Evolutionary conservation across 30 jellyfish, hydroid and myxozoan species (phyloP).

Genomic region (Pelagia noctiluca): DNA sequence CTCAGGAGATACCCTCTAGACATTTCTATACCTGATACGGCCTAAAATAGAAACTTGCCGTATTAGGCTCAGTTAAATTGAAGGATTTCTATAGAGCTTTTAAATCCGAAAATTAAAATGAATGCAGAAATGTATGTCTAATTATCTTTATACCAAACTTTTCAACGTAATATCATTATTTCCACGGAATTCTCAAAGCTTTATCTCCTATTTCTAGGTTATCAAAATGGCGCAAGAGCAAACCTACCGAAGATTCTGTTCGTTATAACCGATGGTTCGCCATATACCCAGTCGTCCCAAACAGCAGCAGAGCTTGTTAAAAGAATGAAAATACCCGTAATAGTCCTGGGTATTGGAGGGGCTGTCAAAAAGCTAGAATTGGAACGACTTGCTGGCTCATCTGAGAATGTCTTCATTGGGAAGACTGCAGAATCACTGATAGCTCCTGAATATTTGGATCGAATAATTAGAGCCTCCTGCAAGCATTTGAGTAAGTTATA

Average conservation of each 20-base stretch:
- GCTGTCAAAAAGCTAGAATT: conserved; percentile 41
- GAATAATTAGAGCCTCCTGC: neutral
- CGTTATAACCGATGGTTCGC: conserved; percentile 66
- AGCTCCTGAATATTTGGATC: neutral
- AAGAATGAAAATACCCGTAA: conserved; percentile 15
- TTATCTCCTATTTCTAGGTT: neutral
- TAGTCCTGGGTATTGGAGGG: conserved; percentile 63
- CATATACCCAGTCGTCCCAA: conserved; percentile 9
- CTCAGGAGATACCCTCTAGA: too few species aligned
- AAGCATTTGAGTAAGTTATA: too few species aligned
- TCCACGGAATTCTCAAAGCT: too few species aligned
- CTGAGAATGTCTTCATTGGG: conserved; percentile 22
- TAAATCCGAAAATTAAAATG: too few species aligned
- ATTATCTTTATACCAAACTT: too few species aligned
- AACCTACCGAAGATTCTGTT: conserved; percentile 39
- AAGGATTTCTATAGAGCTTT: too few species aligned
- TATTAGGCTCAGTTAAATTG: too few species aligned
- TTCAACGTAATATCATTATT: too few species aligned
- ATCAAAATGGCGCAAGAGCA: conserved; percentile 23
- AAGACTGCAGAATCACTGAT: conserved; percentile 4
- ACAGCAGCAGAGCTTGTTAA: conserved; percentile 22
- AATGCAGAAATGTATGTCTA: too few species aligned
- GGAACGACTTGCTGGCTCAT: conserved; percentile 28
- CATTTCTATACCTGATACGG: too few species aligned
- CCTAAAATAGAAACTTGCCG: too few species aligned